Conservation (phyloP, 2,888 invertebrate species). For the Melieria picta region DNA sequence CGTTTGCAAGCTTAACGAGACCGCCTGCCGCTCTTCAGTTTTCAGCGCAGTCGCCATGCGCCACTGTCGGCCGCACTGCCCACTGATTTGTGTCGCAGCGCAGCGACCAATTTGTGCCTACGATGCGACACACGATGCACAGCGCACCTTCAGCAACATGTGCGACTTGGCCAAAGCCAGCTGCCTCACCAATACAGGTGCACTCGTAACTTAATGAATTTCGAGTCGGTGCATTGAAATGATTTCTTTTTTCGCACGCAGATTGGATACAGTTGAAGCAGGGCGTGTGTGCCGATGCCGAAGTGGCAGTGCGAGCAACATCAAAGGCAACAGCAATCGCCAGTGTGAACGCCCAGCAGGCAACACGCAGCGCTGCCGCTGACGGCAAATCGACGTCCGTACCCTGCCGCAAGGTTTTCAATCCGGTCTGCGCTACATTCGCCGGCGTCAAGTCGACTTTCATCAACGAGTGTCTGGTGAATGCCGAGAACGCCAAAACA, state of each 20-base stretch:
- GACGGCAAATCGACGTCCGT: slow-evolving; percentile 37
- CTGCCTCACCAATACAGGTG: slow-evolving; percentile 44
- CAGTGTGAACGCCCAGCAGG: too few species aligned
- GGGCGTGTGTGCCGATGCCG: too few species aligned
- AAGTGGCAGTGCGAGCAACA: too few species aligned
- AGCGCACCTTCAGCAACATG: slow-evolving; percentile 48
- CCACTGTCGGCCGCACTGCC: slow-evolving; percentile 46
- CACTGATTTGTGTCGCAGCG: slow-evolving; percentile 9
- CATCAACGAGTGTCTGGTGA: slow-evolving; percentile 55
- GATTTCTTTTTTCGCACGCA: too few species aligned
- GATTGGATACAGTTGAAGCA: too few species aligned
- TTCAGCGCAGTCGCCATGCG: slow-evolving; percentile 39
- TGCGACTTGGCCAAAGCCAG: slow-evolving; percentile 50
- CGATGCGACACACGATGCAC: slow-evolving; percentile 41
- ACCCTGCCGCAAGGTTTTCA: slow-evolving; percentile 53
- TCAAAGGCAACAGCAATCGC: too few species aligned
- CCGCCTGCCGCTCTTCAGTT: slow-evolving; percentile 31
- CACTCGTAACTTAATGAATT: slow-evolving; percentile 16
- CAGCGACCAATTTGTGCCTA: slow-evolving; percentile 48
- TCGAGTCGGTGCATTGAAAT: not conserved
- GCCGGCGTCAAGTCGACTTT: slow-evolving; percentile 58
- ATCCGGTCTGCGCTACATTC: slow-evolving; percentile 55
- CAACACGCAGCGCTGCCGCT: not conserved
- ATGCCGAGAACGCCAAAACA: slow-evolving; percentile 54
- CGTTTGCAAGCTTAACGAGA: slow-evolving; percentile 9